These are phyloP conservation scores for Chrysemys picta DNA, from an alignment of 2,113 vertebrate genomes.

Conservation along the genomic window DNA sequence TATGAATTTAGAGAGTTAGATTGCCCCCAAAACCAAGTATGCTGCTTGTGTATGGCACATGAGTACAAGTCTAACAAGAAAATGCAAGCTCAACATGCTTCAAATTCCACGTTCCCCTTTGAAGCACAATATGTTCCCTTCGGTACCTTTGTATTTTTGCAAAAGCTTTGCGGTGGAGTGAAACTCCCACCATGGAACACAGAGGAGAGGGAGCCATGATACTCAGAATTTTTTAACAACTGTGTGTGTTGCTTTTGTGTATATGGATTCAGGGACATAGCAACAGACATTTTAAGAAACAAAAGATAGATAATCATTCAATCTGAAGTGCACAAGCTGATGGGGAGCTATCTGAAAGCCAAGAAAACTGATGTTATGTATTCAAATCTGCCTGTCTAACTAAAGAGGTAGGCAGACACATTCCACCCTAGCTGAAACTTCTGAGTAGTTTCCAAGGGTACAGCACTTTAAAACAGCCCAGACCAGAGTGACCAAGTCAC, in stretches of 20 bases:
- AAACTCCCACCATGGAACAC: neutral
- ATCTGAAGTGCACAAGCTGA: neutral
- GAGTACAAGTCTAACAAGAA: neutral
- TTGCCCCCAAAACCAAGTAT: neutral
- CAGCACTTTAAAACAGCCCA: neutral
- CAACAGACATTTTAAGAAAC: neutral
- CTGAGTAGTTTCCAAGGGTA: neutral
- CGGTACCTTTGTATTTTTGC: neutral
- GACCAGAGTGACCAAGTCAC: neutral
- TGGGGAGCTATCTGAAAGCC: neutral
- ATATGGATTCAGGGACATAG: neutral
- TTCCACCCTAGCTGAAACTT: neutral
- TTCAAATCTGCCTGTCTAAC: neutral
- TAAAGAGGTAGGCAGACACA: neutral
- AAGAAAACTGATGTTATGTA: neutral
- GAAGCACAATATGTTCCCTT: neutral
- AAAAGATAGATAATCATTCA: neutral
- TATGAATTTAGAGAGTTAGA: neutral
- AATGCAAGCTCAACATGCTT: neutral
- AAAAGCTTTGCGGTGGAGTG: neutral
- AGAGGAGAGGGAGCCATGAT: neutral
- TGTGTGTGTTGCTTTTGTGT: neutral
- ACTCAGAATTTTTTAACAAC: neutral
- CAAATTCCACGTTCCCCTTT: fast-evolving
- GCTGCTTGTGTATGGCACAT: neutral